Evolutionary conservation across 1,140 invertebrate species (phyloP).

Genomic region (Magallana angulata): DNA sequence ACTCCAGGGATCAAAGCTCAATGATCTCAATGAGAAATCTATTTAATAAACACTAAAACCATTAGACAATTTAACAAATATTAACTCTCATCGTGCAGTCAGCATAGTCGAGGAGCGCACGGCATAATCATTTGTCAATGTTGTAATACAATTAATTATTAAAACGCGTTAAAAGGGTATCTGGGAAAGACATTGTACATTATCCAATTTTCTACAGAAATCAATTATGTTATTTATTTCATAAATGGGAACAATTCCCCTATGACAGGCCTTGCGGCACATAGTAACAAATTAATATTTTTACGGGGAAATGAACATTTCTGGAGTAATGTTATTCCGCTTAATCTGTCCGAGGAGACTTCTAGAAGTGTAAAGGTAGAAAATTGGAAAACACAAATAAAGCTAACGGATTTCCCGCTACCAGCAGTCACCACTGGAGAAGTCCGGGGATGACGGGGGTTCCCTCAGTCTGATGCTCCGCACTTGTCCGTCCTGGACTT

Average conservation of each 20-base stretch:
- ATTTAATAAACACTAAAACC: constrained; percentile 32
- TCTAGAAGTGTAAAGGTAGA: constrained; percentile 7
- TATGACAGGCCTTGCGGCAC: background rate
- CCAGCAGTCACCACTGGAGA: too few species aligned
- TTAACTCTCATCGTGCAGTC: constrained; percentile 3
- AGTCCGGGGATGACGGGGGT: too few species aligned
- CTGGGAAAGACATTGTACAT: constrained; percentile 17
- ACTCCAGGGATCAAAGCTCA: background rate
- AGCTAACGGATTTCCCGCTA: background rate
- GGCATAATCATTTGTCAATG: constrained; percentile 14
- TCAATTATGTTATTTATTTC: constrained; percentile 37
- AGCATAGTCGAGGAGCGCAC: background rate
- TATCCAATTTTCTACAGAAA: constrained; percentile 32
- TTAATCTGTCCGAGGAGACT: constrained; percentile 20
- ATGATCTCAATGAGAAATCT: background rate
- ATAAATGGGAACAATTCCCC: background rate
- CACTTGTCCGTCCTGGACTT: background rate
- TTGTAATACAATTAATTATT: constrained; percentile 36
- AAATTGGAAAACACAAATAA: constrained; percentile 21
- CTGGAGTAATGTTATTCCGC: background rate
- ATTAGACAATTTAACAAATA: constrained; percentile 32
- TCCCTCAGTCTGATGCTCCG: background rate
- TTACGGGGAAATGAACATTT: constrained; percentile 24
- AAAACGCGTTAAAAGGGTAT: constrained; percentile 26
- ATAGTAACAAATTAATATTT: constrained; percentile 36